Base-by-base conservation (phyloP, 2,888 invertebrate species). In the Poecilobothrus nobilitatus region DNA sequence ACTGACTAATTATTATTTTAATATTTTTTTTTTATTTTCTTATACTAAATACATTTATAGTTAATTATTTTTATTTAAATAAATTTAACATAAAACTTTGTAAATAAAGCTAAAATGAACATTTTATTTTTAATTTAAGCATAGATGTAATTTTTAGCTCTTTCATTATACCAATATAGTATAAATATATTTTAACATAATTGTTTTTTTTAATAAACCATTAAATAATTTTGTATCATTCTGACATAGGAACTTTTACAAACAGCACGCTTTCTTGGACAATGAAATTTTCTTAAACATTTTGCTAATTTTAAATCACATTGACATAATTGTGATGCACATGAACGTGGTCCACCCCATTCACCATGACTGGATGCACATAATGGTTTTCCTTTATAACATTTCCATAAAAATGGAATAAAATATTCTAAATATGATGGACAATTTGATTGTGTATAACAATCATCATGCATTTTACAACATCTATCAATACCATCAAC, bases 351-450 rank as follows among this genome's bases (percentile, higher is more conserved):
- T 10, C 84, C 84, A 68, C 86, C 86, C 82, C 84, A 85, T 73
- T 84, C 83, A 6, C 86, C 86, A 74, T 87, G 85, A 71, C 86
- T 85, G 65, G 86, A 73, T 62, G 80, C 81, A 78, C 94, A 95
- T 53, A 91, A 84, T 0, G 94, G 92, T 75, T 86, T 85, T 1
- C 90, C 89, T 12, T 85, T 85, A 80, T 89, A 89, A 79, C 95
- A 95, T 77, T 89, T 90, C 94, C 94, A 95, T 75, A 90, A 87
- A 79, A 94, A 95, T 2, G 93, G 93, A 72, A 92, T 89, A 77
- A 94, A 89, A 83, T 95, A 95, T 70, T 92, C 90, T 21, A 91
- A 85, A 80, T 89, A 90, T 78, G 90, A 86, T 5, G 91, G 90
- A 76, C 94, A 94, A 75, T 88, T 88, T 68, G 91, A 88, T 68